Conservation (phyloP, 2,113 vertebrate species). For the Rhineura floridana region DNA sequence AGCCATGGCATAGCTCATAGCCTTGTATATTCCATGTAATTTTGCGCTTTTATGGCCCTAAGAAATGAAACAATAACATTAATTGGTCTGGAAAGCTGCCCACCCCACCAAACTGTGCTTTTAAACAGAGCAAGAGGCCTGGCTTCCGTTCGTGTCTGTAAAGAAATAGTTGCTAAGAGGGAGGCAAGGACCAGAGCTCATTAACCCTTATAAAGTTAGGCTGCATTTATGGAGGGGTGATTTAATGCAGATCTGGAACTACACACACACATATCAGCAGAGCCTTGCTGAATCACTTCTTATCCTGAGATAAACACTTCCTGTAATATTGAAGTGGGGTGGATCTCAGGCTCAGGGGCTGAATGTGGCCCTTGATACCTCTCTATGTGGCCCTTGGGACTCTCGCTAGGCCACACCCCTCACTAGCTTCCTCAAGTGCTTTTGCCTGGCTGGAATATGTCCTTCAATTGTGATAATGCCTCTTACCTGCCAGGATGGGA, state of each 20-base stretch:
- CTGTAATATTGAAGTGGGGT: background rate
- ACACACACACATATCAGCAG: background rate
- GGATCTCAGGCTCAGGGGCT: no score
- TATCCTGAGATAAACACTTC: background rate
- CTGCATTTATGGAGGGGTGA: no score
- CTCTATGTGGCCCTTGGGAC: no score
- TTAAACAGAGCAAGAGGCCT: background rate
- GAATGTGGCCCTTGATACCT: no score
- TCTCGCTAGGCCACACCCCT: no score
- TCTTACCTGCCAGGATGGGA: no score
- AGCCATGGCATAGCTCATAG: background rate
- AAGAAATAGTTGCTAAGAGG: background rate
- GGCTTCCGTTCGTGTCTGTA: accelerated
- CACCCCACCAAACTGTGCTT: background rate
- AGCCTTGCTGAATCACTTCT: background rate
- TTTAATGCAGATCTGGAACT: background rate
- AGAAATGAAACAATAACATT: conserved; percentile 52
- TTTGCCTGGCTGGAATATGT: no score
- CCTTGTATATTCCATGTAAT: conserved; percentile 20
- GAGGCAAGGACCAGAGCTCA: background rate
- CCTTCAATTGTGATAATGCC: no score
- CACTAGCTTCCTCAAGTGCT: no score
- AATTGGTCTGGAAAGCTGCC: conserved; percentile 61
- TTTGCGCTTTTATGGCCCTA: conserved; percentile 34
- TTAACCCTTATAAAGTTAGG: background rate